Base-by-base conservation (phyloP, 1,140 invertebrate species). In the Drosophila subobscura region DNA sequence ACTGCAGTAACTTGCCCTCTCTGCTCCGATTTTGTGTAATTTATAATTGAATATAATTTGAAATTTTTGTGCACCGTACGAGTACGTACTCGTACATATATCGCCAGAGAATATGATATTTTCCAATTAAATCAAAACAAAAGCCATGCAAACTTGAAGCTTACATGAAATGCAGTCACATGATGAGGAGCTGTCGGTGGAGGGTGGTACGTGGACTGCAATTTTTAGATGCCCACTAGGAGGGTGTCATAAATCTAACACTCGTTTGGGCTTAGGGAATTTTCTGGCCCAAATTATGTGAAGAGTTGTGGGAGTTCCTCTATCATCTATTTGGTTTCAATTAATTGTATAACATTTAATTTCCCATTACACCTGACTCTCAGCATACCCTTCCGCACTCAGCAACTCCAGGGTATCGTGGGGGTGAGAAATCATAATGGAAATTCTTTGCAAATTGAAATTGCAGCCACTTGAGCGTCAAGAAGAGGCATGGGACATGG, bases 371-470 rank as follows among this genome's bases (percentile, higher is more conserved):
- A 7, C n/a, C n/a, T n/a, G n/a, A n/a, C n/a, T 20, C 16, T 20
- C 33, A 5, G 7, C 2, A 1, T 20, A 16, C 10, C n/a, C n/a
- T 27, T 42, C 16, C 51, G 12, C 33, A 7, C n/a, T 33, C 4
- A 7, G 0, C 33, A 37, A 1, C 10, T 37, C 7, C 54, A 22
- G 44, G 16, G 20, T 14, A 23, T 12, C 25, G 12, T 20, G 4
- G 16, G 64, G 23, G 63, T 47, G 65, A 27, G 66, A 10, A 49
- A 29, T 70, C 51, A 56, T 70, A 70, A 70, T 70, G 51, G 66
- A 75, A 76, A 64, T 85, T 63, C 67, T 50, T 67, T 63, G 59
- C 73, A 81, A 80, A 61, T 60, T 58, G 72, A 72, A 81, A 70
- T 70, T 70, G 66, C 64, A 70, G 66, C 64, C 66, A 45, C 63